Evolutionary conservation across 1,140 invertebrate species (phyloP), one percentile per base, ranked within the genome.

Genomic region (Asobara japonica): DNA sequence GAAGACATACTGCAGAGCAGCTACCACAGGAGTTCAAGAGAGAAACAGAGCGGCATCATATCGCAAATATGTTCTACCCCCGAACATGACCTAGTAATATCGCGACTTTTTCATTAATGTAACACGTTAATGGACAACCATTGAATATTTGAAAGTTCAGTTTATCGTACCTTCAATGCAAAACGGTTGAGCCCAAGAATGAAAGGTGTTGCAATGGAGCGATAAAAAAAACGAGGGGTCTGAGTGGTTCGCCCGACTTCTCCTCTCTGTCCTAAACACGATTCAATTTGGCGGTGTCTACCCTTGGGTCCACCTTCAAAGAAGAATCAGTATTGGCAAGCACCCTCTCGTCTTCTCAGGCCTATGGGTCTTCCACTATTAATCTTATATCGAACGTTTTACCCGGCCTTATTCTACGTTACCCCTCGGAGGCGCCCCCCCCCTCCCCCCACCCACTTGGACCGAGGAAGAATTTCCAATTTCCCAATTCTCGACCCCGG

Each of bases 371-470:
- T 76, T 85, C 77, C 77, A 81, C 85, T 86, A 87, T 88, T 88
- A 88, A 88, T 88, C 86, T 88, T 87, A 86, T 86, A 88, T 88
- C 85, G 86, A 82, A 81, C 83, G 83, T 79, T 87, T 87, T 87
- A 87, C 86, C 83, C 85, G 71, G 76, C 74, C 76, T 65, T 75
- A 76, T 36, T 65, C 71, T 16, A 31, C 56, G 13, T 45, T 64
- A 66, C 61, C 56, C 30, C 67, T 48, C 69, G 41, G 41, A 45
- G n/a, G n/a, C 11, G 13, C 8, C 22, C 71, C 77, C 71, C 72
- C 69, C 67, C 64, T 27, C 51, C 20, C 33, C 69, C 70, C 73
- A 66, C 18, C 33, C 41, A 30, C 36, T 70, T 31, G 29, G 31
- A 20, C 70, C 79, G 77, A 83, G 77, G 75, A 81, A 84, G 84